A percentile compares a stretch with the other conserved stretches of the same genome.
Conservation (phyloP, 2,888 invertebrate species). For the Nebria brevicollis region DNA sequence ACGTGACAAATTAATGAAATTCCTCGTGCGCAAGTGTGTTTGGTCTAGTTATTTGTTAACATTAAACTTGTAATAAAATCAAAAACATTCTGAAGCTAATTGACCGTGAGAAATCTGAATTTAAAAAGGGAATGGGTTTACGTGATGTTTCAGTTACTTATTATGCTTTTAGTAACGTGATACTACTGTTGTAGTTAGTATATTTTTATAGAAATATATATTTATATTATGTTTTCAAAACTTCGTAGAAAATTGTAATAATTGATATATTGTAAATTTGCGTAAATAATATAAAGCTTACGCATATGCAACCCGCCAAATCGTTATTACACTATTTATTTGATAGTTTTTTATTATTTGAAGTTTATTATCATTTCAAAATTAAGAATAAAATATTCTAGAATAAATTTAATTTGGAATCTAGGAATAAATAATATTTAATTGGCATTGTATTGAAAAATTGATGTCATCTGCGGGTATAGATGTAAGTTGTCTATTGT, state of each 20-base stretch:
- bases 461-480: neutral
- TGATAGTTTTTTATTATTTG: too few species aligned
- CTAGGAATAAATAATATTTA: too few species aligned
- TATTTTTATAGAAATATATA: too few species aligned
- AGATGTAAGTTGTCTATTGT: neutral
- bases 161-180: neutral
- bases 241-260: too few species aligned
- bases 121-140: neutral
- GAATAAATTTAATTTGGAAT: too few species aligned
- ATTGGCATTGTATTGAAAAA: neutral
- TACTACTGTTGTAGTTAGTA: neutral
- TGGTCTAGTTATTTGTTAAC: neutral
- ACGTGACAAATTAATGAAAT: conserved; percentile 44
- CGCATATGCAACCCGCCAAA: too few species aligned
- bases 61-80: neutral
- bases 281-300: too few species aligned
- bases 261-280: too few species aligned
- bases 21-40: neutral
- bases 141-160: neutral
- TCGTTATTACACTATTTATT: too few species aligned
- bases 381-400: too few species aligned
- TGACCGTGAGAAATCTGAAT: neutral
- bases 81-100: neutral
- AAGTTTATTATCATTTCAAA: too few species aligned
- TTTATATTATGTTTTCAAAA: too few species aligned